Conservation (phyloP, 2,888 invertebrate genomes). For the Argyresthia albistria region DNA sequence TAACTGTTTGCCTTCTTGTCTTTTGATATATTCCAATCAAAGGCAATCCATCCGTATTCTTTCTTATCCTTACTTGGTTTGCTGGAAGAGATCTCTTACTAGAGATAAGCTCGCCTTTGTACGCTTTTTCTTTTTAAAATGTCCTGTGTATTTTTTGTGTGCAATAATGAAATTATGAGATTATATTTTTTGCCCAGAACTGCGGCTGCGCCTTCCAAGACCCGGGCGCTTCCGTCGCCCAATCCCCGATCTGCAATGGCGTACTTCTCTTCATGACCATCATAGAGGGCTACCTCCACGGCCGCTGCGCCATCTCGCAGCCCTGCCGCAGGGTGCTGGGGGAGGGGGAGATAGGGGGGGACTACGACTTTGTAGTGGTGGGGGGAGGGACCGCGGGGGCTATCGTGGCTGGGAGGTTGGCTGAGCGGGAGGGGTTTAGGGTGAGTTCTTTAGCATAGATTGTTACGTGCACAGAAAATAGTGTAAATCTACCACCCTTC, state of each 20-base stretch:
- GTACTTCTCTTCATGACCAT: slow-evolving; percentile 66
- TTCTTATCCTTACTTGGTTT: too few relatives aligned
- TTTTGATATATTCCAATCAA: too few relatives aligned
- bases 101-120: too few relatives aligned
- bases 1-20: too few relatives aligned
- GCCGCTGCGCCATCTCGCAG: slow-evolving; percentile 39
- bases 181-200: not conserved
- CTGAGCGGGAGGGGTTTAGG: slow-evolving; percentile 61
- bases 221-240: slow-evolving; percentile 54
- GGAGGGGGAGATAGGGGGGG: slow-evolving; percentile 26
- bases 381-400: slow-evolving; percentile 70
- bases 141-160: too few relatives aligned
- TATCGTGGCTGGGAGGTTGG: slow-evolving; percentile 62
- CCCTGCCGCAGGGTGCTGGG: slow-evolving; percentile 57
- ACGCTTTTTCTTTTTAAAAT: too few relatives aligned
- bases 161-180: too few relatives aligned
- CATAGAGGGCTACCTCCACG: slow-evolving; percentile 56
- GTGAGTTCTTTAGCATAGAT: slow-evolving; percentile 1
- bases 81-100: too few relatives aligned
- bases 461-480: not conserved
- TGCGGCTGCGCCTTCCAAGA: slow-evolving; percentile 48
- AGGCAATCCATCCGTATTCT: too few relatives aligned
- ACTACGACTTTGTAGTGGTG: slow-evolving; percentile 69
- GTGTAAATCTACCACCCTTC: not conserved
- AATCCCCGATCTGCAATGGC: slow-evolving; percentile 55